These are phyloP conservation scores for Lottia gigantea DNA, from an alignment of 2,888 invertebrate species.

Conservation along the genomic window DNA sequence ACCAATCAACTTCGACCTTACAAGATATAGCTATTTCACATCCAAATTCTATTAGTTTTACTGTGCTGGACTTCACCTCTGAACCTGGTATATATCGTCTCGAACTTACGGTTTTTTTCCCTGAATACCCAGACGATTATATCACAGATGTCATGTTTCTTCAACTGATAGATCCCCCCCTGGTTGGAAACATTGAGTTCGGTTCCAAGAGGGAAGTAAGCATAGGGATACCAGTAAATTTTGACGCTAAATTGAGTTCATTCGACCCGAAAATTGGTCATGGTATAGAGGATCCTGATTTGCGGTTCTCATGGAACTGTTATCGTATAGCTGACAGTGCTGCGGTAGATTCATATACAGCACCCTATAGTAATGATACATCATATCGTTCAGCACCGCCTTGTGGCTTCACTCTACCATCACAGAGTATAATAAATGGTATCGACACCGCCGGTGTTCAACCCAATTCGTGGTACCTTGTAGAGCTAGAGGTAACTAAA, in stretches of 20 bases:
- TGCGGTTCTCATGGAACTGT: not conserved
- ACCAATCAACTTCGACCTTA: not conserved
- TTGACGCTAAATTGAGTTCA: not conserved
- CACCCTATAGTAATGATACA: not conserved
- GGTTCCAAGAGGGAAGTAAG: not conserved
- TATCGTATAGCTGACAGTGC: not conserved
- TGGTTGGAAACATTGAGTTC: not conserved
- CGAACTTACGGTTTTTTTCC: not conserved
- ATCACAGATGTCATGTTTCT: not conserved
- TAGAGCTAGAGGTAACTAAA: not conserved
- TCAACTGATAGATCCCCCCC: not conserved
- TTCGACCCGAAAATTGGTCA: not conserved
- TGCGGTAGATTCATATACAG: not conserved
- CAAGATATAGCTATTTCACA: not conserved
- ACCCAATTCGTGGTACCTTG: not conserved
- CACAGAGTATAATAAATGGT: not conserved
- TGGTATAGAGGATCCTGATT: not conserved
- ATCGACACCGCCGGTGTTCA: not conserved
- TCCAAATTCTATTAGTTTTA: conserved; percentile 1
- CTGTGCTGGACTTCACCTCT: not conserved
- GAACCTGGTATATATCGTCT: not conserved
- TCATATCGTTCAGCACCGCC: not conserved
- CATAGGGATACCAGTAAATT: not conserved
- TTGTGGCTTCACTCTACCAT: not conserved
- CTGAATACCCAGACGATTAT: not conserved